Base-by-base conservation (phyloP, 2,888 invertebrate genomes). In the Galerucella calmariensis region DNA sequence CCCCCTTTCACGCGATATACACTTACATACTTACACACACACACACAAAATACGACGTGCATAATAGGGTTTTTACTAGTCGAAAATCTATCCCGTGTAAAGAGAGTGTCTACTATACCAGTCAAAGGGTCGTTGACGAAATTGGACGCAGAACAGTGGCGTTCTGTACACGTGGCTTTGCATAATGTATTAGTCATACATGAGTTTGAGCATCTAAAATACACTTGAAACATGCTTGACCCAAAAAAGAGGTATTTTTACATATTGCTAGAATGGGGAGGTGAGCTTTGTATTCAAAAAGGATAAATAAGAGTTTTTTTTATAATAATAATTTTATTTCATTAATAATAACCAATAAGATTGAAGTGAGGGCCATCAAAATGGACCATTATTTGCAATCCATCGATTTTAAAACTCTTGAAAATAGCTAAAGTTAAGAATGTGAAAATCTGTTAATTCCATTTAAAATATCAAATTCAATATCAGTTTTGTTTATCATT, bases 1-100 rank as follows among this genome's bases (percentile, higher is more conserved):
- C 78, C 79, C 81, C 79, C 76, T 78, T 81, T 81, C 82, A 82
- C 81, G 82, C 82, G 79, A 82, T 81, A 73, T 76, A 73, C 67
- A 46, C 67, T 62, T 51, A 51, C 65, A 48, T 44, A 66, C 65
- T 53, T 66, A 73, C 66, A 67, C 69, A 69, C 69, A 53, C 69
- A 48, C 53, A 70, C 75, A 65, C 65, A 20, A 63, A 9, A 65
- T 27, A 65, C 46, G 46, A 46, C 69, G 63, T 79, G 79, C 75
- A 78, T 77, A 79, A 79, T 76, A 71, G 71, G 72, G 73, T 70
- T 74, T 76, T 78, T 76, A 77, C 72, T 68, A 77, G 73, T 75
- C 69, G 35, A 72, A 73, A 78, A 75, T 75, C 69, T 73, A 73
- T 62, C 66, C 72, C 70, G 51, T 67, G 67, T 61, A 69, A 41